phyloP scores from a whole-genome alignment of 2,797 vertebrate species.

The Alcedo quadribrachys region DNA sequence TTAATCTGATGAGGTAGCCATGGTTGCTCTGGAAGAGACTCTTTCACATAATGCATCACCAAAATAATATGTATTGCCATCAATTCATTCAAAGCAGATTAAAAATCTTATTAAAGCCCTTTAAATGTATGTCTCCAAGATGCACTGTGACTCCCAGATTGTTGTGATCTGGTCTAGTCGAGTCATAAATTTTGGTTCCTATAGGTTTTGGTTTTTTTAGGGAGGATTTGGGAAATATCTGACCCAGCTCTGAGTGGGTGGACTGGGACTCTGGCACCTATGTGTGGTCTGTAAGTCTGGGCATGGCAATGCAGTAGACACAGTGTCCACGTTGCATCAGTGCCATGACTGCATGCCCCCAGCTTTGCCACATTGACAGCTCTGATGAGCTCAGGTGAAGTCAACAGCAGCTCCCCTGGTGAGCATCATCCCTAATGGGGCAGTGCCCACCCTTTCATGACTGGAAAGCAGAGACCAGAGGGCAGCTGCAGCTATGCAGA shows the following conservation, averaged over 20 bases:
- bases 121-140: neutral
- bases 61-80: neutral
- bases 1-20: neutral
- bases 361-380: neutral
- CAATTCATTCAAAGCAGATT: neutral
- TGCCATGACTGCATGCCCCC: neutral
- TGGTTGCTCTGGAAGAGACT: neutral
- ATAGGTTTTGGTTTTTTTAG: neutral
- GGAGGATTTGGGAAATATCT: neutral
- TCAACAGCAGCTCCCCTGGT: rapidly evolving
- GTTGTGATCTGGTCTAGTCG: neutral
- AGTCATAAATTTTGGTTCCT: neutral
- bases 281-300: rapidly evolving
- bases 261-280: neutral
- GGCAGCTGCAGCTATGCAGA: neutral
- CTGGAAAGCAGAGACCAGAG: neutral
- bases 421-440: neutral
- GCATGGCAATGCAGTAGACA: rapidly evolving
- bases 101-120: neutral
- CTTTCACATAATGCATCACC: neutral
- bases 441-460: rapidly evolving
- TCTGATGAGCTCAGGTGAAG: neutral
- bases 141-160: neutral
- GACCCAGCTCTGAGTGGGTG: neutral
- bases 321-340: rapidly evolving